phyloP scores from a whole-genome alignment of 2,888 invertebrate genomes.

The Aradus depressus region DNA sequence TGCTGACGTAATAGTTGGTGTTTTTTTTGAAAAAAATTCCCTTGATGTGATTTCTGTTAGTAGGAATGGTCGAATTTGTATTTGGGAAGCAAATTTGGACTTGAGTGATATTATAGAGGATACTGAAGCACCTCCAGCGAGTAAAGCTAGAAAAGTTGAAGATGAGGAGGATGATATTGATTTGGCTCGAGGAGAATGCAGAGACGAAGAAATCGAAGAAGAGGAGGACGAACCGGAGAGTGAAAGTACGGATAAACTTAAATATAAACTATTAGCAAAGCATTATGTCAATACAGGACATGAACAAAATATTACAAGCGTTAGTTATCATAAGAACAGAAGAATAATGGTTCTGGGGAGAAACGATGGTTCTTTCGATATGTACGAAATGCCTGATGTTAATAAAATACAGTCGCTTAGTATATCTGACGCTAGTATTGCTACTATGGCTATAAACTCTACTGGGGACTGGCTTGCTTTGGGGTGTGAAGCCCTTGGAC shows the following conservation, averaged over 20 bases:
- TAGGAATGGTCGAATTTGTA: conserved; percentile 68
- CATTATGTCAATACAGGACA: conserved; percentile 9
- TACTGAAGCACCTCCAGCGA: conserved; percentile 43
- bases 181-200: conserved; percentile 29
- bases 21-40: conserved; percentile 77
- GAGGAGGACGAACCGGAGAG: conserved; percentile 25
- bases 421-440: conserved; percentile 74
- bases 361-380: conserved; percentile 78
- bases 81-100: conserved; percentile 77
- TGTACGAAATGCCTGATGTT: conserved; percentile 90
- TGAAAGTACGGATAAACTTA: conserved; percentile 20
- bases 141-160: conserved; percentile 35
- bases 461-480: conserved; percentile 95
- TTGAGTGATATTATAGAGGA: conserved; percentile 51
- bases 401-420: conserved; percentile 82
- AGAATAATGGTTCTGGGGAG: conserved; percentile 83
- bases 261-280: conserved; percentile 13
- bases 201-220: conserved; percentile 13
- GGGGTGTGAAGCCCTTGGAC: conserved; percentile 79
- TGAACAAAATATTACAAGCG: conserved; percentile 62
- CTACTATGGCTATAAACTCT: conserved; percentile 66
- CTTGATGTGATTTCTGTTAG: conserved; percentile 65
- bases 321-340: conserved; percentile 67
- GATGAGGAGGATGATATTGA: conserved; percentile 35
- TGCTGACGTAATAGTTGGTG: conserved; percentile 68